phyloP scores from a whole-genome alignment of 2,113 vertebrate genomes.

The Athene noctua region DNA sequence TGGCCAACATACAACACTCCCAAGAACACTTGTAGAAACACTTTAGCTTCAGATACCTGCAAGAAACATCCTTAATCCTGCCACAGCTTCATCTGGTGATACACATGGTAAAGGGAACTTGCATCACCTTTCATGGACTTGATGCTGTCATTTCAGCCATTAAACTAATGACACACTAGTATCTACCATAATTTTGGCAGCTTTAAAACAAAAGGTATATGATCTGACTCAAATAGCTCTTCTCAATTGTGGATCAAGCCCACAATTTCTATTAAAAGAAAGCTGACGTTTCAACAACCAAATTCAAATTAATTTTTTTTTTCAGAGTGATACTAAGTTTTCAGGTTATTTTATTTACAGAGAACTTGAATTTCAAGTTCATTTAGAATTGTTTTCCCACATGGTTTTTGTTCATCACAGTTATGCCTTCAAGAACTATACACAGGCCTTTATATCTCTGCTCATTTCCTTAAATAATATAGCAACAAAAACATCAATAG shows the following conservation, averaged over 20 bases:
- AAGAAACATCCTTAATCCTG: not conserved
- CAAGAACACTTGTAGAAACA: not conserved
- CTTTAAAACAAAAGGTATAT: not conserved
- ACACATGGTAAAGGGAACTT: not conserved
- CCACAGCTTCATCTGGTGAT: not conserved
- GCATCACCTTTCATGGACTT: rapidly evolving
- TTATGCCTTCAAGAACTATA: not conserved
- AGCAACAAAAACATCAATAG: not conserved
- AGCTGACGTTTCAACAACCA: not conserved
- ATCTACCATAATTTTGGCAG: not conserved
- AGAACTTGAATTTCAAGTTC: not conserved
- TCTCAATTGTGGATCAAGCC: not conserved
- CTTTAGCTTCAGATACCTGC: not conserved
- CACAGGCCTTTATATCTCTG: not conserved
- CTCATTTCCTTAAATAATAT: not conserved
- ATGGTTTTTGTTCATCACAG: not conserved
- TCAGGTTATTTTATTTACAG: not conserved
- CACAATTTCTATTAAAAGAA: not conserved
- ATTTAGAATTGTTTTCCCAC: not conserved
- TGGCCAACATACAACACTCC: not conserved
- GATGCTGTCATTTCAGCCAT: not conserved
- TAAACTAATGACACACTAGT: not conserved
- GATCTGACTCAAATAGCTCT: not conserved
- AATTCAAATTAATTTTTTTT: not conserved
- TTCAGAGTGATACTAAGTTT: not conserved